phyloP scores from a whole-genome alignment of 2,113 vertebrate genomes.

The Hucho hucho region DNA sequence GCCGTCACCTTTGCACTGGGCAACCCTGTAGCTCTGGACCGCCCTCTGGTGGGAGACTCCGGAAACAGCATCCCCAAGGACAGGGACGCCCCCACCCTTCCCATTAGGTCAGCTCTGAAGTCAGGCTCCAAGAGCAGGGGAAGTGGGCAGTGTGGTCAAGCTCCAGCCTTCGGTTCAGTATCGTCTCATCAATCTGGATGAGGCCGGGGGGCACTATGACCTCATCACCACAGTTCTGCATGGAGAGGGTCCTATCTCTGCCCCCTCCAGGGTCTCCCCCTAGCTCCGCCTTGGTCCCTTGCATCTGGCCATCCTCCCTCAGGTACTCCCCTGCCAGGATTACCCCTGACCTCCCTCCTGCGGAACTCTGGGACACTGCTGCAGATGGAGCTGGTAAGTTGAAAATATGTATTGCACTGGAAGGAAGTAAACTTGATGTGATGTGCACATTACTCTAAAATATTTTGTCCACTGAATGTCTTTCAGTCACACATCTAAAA shows the following conservation, averaged over 20 bases:
- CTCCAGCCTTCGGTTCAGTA: slow-evolving; percentile 59
- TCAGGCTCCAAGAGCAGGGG: slow-evolving; percentile 63
- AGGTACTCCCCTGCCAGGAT: slow-evolving; percentile 63
- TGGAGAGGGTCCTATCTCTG: slow-evolving; percentile 47
- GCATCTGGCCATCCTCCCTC: slow-evolving; percentile 66
- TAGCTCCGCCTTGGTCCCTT: slow-evolving; percentile 48
- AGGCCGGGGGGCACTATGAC: slow-evolving; percentile 25
- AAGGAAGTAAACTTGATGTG: too few relatives aligned
- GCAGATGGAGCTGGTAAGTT: slow-evolving; percentile 64
- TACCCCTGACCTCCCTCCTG: slow-evolving; percentile 52
- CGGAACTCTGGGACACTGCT: slow-evolving; percentile 62
- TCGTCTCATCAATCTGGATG: slow-evolving; percentile 35
- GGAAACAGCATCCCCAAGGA: slow-evolving; percentile 20
- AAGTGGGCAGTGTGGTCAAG: slow-evolving; percentile 28
- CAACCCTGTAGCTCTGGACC: slow-evolving; percentile 52
- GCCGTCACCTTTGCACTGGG: slow-evolving; percentile 62
- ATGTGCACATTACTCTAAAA: too few relatives aligned
- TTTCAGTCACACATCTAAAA: too few relatives aligned
- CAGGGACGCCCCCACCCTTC: slow-evolving; percentile 55
- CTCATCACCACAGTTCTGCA: slow-evolving; percentile 54
- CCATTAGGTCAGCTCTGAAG: slow-evolving; percentile 74
- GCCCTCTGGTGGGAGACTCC: slow-evolving; percentile 41
- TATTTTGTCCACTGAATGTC: not conserved
- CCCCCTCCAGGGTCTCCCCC: slow-evolving; percentile 44
- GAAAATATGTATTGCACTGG: not conserved